Percentiles rank a stretch among this genome's conserved stretches.
Evolutionary conservation across 2,113 vertebrate species (phyloP).

Genomic region (Tragelaphus scriptus): DNA sequence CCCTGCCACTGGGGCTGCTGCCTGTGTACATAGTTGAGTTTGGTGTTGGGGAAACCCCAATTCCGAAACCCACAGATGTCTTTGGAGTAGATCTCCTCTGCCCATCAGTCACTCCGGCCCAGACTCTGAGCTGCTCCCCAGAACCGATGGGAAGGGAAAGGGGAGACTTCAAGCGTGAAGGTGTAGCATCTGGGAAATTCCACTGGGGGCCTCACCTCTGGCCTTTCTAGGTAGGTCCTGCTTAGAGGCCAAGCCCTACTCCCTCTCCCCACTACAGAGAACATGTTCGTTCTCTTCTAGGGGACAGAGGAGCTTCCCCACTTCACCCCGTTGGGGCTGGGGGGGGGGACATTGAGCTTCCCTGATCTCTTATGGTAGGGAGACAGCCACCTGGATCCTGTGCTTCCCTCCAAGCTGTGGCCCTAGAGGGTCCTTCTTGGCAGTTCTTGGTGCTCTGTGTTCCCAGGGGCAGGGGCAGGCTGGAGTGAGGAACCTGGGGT

Average conservation of each 20-base stretch:
- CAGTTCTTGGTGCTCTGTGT: slow-evolving; percentile 62
- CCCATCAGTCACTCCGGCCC: not conserved
- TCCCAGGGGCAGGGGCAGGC: not conserved
- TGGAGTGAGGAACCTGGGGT: not conserved
- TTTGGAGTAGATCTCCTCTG: not conserved
- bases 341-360: not conserved
- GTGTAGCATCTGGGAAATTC: not conserved
- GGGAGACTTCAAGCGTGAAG: not conserved
- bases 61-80: not conserved
- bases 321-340: not conserved
- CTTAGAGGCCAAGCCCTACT: not conserved
- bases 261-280: not conserved
- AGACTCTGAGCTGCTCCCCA: slow-evolving; percentile 4
- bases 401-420: not conserved
- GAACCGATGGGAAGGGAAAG: not conserved
- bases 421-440: not conserved
- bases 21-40: slow-evolving; percentile 81
- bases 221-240: not conserved
- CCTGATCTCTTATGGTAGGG: not conserved
- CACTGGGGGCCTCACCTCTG: not conserved
- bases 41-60: slow-evolving; percentile 35
- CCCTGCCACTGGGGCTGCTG: slow-evolving; percentile 67
- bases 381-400: not conserved
- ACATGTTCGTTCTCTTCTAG: not conserved
- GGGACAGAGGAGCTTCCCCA: not conserved